Base-by-base conservation (phyloP, 92 coral and sea anemone species). In the Phenganax marumi region DNA sequence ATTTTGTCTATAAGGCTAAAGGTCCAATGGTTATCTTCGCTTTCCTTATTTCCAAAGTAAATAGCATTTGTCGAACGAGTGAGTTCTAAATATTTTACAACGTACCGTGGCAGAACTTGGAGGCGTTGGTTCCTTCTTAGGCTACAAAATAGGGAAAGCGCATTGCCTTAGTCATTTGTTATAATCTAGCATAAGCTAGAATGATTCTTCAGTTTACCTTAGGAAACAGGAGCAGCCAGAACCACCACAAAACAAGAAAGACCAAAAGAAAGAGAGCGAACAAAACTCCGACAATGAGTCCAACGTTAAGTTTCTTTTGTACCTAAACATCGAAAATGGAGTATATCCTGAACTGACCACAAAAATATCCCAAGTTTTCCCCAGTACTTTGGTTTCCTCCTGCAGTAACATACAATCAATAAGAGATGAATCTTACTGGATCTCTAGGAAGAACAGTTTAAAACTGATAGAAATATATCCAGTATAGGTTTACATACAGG, bases 231-330 rank as follows among this genome's bases (percentile, higher is more conserved):
- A 87, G 87, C 48, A 88, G 91, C 89, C 91, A 84, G 61, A 86
- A 88, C 97, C 97, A 92, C 93, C 93, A 90, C 50, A 90, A 74
- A 0, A 85, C 85, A 5, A 91, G 84, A 2, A 86, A 76, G n/a
- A 80, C 61, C 8, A 91, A 85, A 52, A 91, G 79, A 2, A 86
- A 82, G 17, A 91, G 81, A 13, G 85, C 73, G 46, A 90, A 58
- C 18, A 90, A 33, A 39, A 91, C 80, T 24, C 84, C 92, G 24
- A 91, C 77, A 61, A 85, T 85, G 24, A 89, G 81, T 51, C 91
- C 97, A 23, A 77, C 70, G 39, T 85, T 71, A 17, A 63, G 71
- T n/a, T 80, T 84, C 58, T 82, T 70, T 39, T 52, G 33, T 12
- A 56, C 53, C 81, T 76, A 39, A 24, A 54, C 81, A 68, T 77